Conservation (phyloP, 2,797 vertebrate species). For the Tragopan temminckii region DNA sequence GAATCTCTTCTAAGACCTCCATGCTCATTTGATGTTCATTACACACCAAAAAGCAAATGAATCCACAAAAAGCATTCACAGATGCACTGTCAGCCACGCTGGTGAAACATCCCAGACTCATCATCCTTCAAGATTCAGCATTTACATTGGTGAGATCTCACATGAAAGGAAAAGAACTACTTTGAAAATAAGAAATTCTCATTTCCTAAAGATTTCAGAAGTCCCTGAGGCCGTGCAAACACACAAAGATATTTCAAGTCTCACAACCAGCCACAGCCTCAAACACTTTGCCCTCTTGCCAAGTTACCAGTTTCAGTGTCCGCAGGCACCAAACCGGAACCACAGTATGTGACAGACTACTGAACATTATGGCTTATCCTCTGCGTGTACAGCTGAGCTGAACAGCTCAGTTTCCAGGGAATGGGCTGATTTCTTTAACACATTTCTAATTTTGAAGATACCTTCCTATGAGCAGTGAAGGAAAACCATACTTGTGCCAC, state of each 20-base stretch:
- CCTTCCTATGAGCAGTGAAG: background rate
- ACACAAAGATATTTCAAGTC: background rate
- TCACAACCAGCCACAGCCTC: background rate
- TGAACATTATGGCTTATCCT: background rate
- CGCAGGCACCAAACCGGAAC: background rate
- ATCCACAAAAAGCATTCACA: background rate
- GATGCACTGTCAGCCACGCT: background rate
- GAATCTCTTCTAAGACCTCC: background rate
- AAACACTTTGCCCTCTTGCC: background rate
- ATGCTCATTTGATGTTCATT: background rate
- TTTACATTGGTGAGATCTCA: background rate
- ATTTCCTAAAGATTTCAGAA: background rate
- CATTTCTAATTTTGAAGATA: background rate
- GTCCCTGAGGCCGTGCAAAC: background rate
- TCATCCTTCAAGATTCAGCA: background rate
- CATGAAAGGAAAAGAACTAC: background rate
- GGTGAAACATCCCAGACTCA: background rate
- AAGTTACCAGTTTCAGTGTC: background rate
- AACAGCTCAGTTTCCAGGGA: background rate
- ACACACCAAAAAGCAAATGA: conserved; percentile 20
- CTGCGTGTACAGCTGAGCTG: background rate
- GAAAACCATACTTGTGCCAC: background rate
- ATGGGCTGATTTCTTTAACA: background rate
- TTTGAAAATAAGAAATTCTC: background rate
- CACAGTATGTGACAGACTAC: background rate